Conservation (phyloP, 2,797 vertebrate genomes). For the Tolypeutes matacus region DNA sequence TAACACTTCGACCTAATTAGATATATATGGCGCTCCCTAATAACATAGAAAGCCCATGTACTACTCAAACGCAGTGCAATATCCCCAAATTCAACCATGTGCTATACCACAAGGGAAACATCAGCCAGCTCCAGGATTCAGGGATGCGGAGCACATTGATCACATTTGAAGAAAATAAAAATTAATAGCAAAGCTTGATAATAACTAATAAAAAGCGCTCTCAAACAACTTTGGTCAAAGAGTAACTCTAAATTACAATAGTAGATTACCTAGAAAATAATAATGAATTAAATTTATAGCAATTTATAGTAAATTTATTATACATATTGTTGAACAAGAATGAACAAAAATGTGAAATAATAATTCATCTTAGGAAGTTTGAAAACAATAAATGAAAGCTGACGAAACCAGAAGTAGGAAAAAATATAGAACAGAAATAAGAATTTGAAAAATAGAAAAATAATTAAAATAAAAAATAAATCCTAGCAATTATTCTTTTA, state of each 20-base stretch:
- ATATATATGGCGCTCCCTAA: not conserved
- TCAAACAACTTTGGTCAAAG: not conserved
- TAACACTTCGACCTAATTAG: not conserved
- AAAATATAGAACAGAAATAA: not conserved
- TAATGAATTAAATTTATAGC: not conserved
- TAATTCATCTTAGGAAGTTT: not conserved
- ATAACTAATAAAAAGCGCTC: not conserved
- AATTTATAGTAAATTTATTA: not conserved
- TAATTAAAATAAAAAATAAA: not conserved
- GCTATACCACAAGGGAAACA: not conserved
- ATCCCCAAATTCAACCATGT: not conserved
- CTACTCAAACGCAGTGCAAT: too few species aligned
- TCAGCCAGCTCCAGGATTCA: not conserved
- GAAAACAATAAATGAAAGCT: not conserved
- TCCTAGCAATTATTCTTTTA: too few species aligned
- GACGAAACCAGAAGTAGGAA: not conserved
- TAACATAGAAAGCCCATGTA: not conserved
- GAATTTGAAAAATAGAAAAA: not conserved
- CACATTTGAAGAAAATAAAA: not conserved
- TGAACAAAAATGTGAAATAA: not conserved
- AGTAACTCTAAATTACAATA: not conserved
- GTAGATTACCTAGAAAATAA: not conserved
- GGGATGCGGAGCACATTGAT: not conserved
- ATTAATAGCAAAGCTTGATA: not conserved
- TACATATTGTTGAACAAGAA: not conserved